A percentile compares a stretch with the other conserved stretches of the same genome.
Conservation (phyloP, 2,797 vertebrate species). For the Argya squamiceps region DNA sequence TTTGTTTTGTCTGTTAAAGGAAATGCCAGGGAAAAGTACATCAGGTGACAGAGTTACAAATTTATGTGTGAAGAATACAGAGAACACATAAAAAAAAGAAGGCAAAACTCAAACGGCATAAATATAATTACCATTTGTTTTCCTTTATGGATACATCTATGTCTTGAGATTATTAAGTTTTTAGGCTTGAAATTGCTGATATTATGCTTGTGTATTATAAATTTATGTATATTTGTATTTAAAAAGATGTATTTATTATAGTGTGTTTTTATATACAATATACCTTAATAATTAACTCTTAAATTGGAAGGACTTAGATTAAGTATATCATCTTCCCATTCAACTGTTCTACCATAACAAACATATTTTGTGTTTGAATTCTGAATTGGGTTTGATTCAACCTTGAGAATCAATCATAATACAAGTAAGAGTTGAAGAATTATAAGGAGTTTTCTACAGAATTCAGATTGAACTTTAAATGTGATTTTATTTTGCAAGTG, state of each 20-base stretch:
- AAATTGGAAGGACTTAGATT: background rate
- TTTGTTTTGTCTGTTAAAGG: background rate
- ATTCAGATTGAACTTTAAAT: background rate
- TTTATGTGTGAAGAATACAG: no score
- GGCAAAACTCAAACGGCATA: background rate
- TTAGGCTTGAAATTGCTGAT: background rate
- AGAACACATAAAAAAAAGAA: background rate
- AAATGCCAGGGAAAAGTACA: background rate
- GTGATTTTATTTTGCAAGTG: background rate
- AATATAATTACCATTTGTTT: background rate
- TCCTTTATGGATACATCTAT: background rate
- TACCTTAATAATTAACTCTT: background rate
- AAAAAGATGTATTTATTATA: background rate
- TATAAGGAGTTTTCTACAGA: background rate
- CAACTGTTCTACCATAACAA: background rate
- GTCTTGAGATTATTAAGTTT: background rate
- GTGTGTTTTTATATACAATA: background rate
- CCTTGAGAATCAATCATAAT: background rate
- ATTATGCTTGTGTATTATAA: background rate
- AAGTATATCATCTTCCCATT: background rate
- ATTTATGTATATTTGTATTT: background rate
- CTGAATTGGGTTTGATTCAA: background rate
- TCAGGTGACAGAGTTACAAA: background rate
- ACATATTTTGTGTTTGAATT: background rate
- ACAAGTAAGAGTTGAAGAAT: background rate